A percentile compares a stretch with the other conserved stretches of the same genome.
Evolutionary conservation across 37 sponge, comb jelly and placozoan species (phyloP).

Genomic region (Amphimedon queenslandica): DNA sequence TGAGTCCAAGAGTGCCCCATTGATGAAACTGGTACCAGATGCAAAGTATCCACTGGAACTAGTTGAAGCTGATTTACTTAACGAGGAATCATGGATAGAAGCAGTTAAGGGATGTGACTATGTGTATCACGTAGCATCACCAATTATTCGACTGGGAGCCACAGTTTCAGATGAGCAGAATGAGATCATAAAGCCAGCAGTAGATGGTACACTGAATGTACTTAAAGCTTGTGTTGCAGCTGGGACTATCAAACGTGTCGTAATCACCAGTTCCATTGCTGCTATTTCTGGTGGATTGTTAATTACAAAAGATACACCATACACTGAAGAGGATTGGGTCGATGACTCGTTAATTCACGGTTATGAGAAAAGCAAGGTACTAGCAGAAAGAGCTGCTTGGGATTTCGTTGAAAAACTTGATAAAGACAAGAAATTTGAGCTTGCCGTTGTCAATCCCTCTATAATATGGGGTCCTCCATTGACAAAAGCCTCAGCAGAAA

Average conservation of each 20-base stretch:
- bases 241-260: slow-evolving; percentile 81
- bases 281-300: slow-evolving; percentile 59
- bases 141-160: slow-evolving; percentile 32
- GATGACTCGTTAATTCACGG: slow-evolving; percentile 25
- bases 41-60: slow-evolving; percentile 73
- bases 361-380: slow-evolving; percentile 77
- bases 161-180: slow-evolving; percentile 24
- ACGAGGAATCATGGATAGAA: slow-evolving; percentile 58
- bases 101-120: slow-evolving; percentile 80
- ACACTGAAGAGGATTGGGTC: slow-evolving; percentile 84
- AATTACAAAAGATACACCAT: slow-evolving; percentile 36
- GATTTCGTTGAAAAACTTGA: slow-evolving; percentile 51
- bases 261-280: slow-evolving; percentile 83
- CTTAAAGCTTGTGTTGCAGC: slow-evolving; percentile 75
- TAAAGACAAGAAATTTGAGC: slow-evolving; percentile 72
- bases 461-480: slow-evolving; percentile 71
- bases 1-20: slow-evolving; percentile 57
- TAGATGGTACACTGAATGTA: slow-evolving; percentile 77
- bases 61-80: slow-evolving; percentile 74
- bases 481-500: slow-evolving; percentile 20
- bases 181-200: slow-evolving; percentile 64
- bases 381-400: slow-evolving; percentile 86
- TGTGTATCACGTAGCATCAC: slow-evolving; percentile 88
- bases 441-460: slow-evolving; percentile 75
- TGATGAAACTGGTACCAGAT: slow-evolving; percentile 54